Evolutionary conservation across 2,113 vertebrate genomes (phyloP).

Genomic region (Epinephelus lanceolatus): DNA sequence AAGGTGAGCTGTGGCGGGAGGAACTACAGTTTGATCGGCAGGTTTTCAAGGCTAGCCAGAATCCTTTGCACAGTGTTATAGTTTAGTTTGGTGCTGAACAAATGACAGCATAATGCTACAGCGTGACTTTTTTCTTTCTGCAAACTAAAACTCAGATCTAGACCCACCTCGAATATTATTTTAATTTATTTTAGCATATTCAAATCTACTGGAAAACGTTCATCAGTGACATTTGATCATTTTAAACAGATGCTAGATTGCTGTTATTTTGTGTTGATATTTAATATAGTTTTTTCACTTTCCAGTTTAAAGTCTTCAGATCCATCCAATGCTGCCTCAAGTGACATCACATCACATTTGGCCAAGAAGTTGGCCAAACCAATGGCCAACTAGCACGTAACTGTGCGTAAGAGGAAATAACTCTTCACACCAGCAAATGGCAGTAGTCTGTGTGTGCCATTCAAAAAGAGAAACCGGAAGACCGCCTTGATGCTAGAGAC

Average conservation of each 20-base stretch:
- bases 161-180: not conserved
- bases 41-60: not conserved
- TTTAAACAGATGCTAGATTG: too few relatives aligned
- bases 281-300: not conserved
- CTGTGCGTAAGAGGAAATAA: too few relatives aligned
- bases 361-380: too few relatives aligned
- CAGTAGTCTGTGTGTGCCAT: too few relatives aligned
- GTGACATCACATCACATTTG: too few relatives aligned
- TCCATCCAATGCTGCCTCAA: too few relatives aligned
- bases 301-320: too few relatives aligned
- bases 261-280: not conserved
- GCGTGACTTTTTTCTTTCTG: not conserved
- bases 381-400: too few relatives aligned
- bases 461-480: too few relatives aligned
- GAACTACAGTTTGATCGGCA: slow-evolving; percentile 5
- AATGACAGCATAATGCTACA: not conserved
- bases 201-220: not conserved
- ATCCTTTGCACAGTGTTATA: not conserved
- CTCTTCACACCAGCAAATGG: too few relatives aligned
- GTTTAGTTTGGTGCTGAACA: not conserved
- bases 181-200: too few relatives aligned
- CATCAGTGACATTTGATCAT: not conserved
- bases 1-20: slow-evolving; percentile 54
- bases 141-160: not conserved
- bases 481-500: too few relatives aligned